Conservation (phyloP, 2,888 invertebrate species). For the Elmis aenea region DNA sequence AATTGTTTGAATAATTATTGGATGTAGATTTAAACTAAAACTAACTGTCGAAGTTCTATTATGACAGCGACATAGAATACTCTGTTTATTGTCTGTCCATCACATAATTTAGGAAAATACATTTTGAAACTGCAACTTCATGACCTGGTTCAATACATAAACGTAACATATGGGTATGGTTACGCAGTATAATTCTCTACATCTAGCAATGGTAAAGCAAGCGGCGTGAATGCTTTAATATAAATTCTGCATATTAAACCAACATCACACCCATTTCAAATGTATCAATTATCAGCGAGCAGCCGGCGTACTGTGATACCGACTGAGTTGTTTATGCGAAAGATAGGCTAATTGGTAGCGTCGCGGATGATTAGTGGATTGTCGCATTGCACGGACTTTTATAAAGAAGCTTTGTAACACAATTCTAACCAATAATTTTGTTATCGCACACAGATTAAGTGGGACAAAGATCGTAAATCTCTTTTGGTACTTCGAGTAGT, state of each 20-base stretch:
- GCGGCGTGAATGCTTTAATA: slow-evolving; percentile 20
- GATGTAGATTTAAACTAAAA: too few species aligned
- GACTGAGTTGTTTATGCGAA: slow-evolving; percentile 42
- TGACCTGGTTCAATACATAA: slow-evolving; percentile 14
- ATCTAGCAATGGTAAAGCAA: slow-evolving; percentile 16
- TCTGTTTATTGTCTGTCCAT: too few species aligned
- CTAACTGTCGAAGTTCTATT: too few species aligned
- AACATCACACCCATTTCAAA: slow-evolving; percentile 34
- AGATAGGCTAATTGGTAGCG: slow-evolving; percentile 41
- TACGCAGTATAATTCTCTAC: slow-evolving; percentile 19
- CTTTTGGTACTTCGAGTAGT: too few species aligned
- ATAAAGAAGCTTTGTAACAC: too few species aligned
- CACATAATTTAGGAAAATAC: too few species aligned
- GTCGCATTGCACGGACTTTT: slow-evolving; percentile 11
- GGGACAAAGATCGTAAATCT: too few species aligned
- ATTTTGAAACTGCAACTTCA: too few species aligned
- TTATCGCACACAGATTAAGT: too few species aligned
- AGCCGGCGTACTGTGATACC: slow-evolving; percentile 36
- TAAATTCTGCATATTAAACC: slow-evolving; percentile 29
- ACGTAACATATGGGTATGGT: slow-evolving; percentile 19
- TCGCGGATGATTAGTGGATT: slow-evolving; percentile 37
- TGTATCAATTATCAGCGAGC: slow-evolving; percentile 42
- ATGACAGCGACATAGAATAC: too few species aligned
- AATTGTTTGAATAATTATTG: too few species aligned
- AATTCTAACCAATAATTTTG: too few species aligned